Conservation (phyloP, 2,888 invertebrate genomes). For the Erebia ligea region DNA sequence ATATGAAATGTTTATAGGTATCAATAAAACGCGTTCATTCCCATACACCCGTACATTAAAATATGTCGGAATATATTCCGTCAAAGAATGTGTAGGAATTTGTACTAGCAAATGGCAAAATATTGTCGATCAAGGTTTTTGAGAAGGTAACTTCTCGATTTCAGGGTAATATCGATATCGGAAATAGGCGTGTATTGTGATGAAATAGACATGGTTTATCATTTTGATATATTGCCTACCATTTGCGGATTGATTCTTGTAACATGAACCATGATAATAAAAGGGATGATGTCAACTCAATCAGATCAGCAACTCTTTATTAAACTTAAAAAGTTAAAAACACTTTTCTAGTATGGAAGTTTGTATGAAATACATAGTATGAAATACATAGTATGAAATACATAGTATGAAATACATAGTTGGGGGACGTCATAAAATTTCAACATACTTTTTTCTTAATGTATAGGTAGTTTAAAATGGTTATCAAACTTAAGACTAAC, state of each 20-base stretch:
- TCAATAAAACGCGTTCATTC: constrained; percentile 20
- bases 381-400: too few species aligned
- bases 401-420: too few species aligned
- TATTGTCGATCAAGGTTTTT: constrained; percentile 1
- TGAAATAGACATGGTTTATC: neutral
- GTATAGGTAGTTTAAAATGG: too few species aligned
- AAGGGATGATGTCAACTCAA: too few species aligned
- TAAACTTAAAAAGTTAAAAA: too few species aligned
- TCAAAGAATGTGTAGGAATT: neutral
- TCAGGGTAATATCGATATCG: constrained; percentile 5
- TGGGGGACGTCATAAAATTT: too few species aligned
- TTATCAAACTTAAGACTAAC: too few species aligned
- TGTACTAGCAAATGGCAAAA: neutral
- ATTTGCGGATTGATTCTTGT: neutral
- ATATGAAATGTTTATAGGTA: constrained; percentile 11
- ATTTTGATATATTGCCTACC: neutral
- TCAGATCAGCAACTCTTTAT: too few species aligned
- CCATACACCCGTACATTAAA: constrained; percentile 17
- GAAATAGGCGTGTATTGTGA: neutral
- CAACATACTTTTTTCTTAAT: too few species aligned
- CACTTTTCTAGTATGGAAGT: too few species aligned
- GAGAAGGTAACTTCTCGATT: constrained; percentile 7
- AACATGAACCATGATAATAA: too few species aligned
- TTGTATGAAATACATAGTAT: too few species aligned
- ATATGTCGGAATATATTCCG: constrained; percentile 8